Conservation (phyloP, 2,888 invertebrate genomes). For the Dynastes tityus region DNA sequence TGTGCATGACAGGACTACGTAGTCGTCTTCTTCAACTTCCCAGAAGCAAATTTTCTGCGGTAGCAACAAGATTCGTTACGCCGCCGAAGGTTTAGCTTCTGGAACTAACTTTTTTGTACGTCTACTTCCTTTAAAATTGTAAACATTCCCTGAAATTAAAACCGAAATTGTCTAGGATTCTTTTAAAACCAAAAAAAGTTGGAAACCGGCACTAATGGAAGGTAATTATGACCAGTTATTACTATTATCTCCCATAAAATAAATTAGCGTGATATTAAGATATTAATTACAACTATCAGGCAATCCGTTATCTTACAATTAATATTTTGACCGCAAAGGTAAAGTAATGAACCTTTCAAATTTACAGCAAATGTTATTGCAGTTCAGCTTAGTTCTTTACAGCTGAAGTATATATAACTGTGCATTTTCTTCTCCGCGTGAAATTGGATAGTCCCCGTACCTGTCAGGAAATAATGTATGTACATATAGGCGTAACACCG, state of each 20-base stretch:
- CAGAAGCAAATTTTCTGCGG: conserved; percentile 17
- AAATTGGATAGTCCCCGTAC: conserved; percentile 3
- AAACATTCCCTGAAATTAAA: not conserved
- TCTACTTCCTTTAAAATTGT: conserved; percentile 3
- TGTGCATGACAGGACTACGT: not conserved
- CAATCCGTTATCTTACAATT: conserved; percentile 6
- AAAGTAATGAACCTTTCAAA: not conserved
- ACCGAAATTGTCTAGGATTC: not conserved
- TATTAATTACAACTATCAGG: not conserved
- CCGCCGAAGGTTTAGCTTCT: conserved; percentile 10
- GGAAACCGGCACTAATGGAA: too few species aligned
- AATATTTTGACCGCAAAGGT: not conserved
- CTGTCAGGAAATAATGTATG: not conserved
- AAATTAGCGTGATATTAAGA: conserved; percentile 3
- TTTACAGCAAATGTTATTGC: not conserved
- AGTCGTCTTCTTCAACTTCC: conserved; percentile 3
- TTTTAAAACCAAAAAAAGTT: too few species aligned
- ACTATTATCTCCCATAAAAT: too few species aligned
- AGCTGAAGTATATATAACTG: conserved; percentile 16
- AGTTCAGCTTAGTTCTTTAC: not conserved
- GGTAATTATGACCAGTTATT: too few species aligned
- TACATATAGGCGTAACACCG: not conserved
- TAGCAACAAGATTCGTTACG: conserved; percentile 10
- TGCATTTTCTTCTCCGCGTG: conserved; percentile 23
- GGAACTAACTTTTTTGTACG: conserved; percentile 17